These are phyloP conservation scores for Habropoda laboriosa DNA, from an alignment of 1,140 invertebrate species.

Conservation along the genomic window DNA sequence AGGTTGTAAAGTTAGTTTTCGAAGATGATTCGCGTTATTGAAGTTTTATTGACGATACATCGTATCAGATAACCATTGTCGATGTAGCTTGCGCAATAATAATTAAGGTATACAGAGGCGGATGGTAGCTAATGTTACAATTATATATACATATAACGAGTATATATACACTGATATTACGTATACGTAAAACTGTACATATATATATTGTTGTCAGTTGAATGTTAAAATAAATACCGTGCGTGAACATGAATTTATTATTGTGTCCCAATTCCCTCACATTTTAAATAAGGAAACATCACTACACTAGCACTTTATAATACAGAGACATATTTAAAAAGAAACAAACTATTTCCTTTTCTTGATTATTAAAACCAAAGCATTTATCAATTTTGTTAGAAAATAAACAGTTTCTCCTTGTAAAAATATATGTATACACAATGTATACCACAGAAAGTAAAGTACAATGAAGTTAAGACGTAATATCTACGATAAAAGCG, in stretches of 20 bases:
- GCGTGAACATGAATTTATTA: constrained; percentile 62
- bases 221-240: constrained; percentile 81
- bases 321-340: no score
- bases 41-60: constrained; percentile 59
- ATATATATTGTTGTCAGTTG: constrained; percentile 80
- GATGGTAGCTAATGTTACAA: constrained; percentile 66
- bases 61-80: constrained; percentile 35
- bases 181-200: constrained; percentile 73
- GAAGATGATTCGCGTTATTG: constrained; percentile 44
- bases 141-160: constrained; percentile 62
- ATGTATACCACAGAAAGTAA: no score
- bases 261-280: not conserved
- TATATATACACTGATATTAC: constrained; percentile 72
- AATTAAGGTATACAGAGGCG: constrained; percentile 65
- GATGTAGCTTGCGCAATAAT: constrained; percentile 70
- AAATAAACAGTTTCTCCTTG: no score
- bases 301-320: no score
- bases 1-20: constrained; percentile 43
- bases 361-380: no score
- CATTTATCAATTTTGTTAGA: no score
- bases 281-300: not conserved
- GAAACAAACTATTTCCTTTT: no score
- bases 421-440: no score
- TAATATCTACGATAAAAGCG: not conserved
- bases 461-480: no score